Percentiles rank a stretch among this genome's conserved stretches.
phyloP scores from a whole-genome alignment of 23 tunicate genomes.

The Clavelina lepadiformis region DNA sequence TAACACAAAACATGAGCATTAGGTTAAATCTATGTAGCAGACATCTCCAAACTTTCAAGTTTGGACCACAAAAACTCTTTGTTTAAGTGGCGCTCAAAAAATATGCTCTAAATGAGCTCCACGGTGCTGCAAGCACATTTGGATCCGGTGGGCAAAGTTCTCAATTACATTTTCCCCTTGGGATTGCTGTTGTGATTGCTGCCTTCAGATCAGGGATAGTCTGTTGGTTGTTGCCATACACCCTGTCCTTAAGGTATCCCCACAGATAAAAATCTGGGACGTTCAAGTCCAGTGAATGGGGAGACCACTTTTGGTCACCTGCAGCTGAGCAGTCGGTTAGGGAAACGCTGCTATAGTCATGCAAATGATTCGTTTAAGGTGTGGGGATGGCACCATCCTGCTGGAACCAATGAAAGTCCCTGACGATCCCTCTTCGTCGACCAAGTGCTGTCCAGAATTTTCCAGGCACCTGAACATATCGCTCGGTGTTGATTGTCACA shows the following conservation, averaged over 20 bases:
- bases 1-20: conserved; percentile 1
- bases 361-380: conserved; percentile 17
- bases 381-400: conserved; percentile 31
- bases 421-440: conserved; percentile 30
- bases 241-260: conserved; percentile 30
- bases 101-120: conserved; percentile 14
- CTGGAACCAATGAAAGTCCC: conserved; percentile 29
- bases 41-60: conserved; percentile 13
- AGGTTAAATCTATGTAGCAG: conserved; percentile 12
- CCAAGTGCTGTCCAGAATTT: conserved; percentile 36
- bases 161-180: conserved; percentile 16
- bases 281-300: conserved; percentile 42
- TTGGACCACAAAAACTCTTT: conserved; percentile 1
- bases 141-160: conserved; percentile 14
- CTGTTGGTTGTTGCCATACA: conserved; percentile 33
- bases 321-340: conserved; percentile 39
- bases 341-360: conserved; percentile 25
- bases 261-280: conserved; percentile 29
- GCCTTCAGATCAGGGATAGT: conserved; percentile 32
- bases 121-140: background rate
- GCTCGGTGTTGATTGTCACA: conserved; percentile 45
- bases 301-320: conserved; percentile 28
- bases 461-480: conserved; percentile 22
- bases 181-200: conserved; percentile 28
- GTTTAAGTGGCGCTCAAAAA: background rate